These are phyloP conservation scores for Polyommatus iphigenia DNA, from an alignment of 2,888 invertebrate genomes.

Conservation along the genomic window DNA sequence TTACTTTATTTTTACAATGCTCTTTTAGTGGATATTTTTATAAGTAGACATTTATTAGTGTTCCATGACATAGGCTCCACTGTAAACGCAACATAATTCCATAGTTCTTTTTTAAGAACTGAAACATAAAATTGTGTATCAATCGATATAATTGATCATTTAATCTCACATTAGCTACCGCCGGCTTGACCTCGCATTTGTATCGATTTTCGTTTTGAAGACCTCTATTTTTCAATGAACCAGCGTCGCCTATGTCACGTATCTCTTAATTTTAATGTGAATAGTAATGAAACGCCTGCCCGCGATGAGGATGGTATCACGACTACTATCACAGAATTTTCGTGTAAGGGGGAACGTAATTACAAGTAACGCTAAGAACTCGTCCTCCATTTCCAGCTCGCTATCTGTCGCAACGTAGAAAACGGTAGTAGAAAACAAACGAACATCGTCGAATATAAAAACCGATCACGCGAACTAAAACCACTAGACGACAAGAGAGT, in stretches of 20 bases:
- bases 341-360: conserved; percentile 61
- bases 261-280: conserved; percentile 16
- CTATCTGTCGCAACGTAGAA: not conserved
- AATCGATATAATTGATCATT: not conserved
- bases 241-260: conserved; percentile 20
- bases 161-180: not conserved
- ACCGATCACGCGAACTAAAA: conserved; percentile 10
- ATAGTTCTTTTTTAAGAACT: not conserved
- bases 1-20: conserved; percentile 23
- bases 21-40: conserved; percentile 16
- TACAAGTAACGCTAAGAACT: conserved; percentile 52
- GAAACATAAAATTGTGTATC: not conserved
- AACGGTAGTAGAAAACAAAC: conserved; percentile 12
- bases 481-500: not conserved
- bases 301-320: conserved; percentile 74
- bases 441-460: conserved; percentile 1
- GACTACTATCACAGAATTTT: conserved; percentile 79
- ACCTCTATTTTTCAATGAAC: not conserved
- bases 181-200: not conserved
- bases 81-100: not conserved
- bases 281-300: conserved; percentile 57
- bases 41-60: not conserved
- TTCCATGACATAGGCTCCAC: conserved; percentile 21
- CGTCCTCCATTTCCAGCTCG: not conserved
- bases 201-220: not conserved